These are phyloP conservation scores for Erethizon dorsatum DNA, from an alignment of 2,797 vertebrate species.

Conservation along the genomic window DNA sequence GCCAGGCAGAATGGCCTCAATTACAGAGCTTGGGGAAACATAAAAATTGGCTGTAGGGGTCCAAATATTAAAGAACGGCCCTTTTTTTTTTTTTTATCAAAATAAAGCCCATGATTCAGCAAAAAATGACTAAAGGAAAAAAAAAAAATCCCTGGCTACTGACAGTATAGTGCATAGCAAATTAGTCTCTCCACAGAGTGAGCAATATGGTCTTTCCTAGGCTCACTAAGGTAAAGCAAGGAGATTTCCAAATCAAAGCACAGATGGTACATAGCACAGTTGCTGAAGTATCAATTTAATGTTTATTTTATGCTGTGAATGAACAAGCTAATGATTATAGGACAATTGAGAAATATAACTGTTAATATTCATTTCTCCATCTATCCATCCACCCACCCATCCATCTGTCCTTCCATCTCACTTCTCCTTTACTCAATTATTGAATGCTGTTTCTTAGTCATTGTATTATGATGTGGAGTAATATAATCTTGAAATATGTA, in stretches of 20 bases:
- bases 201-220: neutral
- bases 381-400: neutral
- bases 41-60: constrained; percentile 72
- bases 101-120: constrained; percentile 73
- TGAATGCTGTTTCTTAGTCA: neutral
- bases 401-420: neutral
- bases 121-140: constrained; percentile 52
- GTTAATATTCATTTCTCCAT: neutral
- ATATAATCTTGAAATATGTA: constrained; percentile 6
- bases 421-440: neutral
- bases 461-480: neutral
- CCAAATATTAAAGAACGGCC: constrained; percentile 75
- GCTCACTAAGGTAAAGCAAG: neutral
- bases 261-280: neutral
- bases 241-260: constrained; percentile 22
- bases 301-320: neutral
- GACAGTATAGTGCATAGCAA: neutral
- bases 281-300: neutral
- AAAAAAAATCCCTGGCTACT: neutral
- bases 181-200: neutral
- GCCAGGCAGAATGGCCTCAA: constrained; percentile 78
- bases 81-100: constrained; percentile 55
- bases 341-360: neutral
- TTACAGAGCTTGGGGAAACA: constrained; percentile 77
- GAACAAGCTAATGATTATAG: neutral